Evolutionary conservation across 2,888 invertebrate species (phyloP).

Genomic region (Mythimna loreyi): DNA sequence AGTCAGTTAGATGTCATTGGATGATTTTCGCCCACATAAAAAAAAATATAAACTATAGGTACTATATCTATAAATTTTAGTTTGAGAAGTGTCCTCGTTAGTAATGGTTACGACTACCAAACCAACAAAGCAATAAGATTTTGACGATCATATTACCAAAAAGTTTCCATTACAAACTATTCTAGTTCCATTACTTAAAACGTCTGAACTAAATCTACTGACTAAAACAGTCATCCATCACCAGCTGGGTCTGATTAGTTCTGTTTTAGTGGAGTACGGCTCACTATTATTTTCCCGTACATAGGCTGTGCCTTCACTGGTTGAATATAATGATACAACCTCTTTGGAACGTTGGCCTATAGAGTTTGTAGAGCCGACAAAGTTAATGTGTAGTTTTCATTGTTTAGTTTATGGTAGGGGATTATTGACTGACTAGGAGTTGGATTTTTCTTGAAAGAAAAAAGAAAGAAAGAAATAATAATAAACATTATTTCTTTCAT

Average conservation of each 20-base stretch:
- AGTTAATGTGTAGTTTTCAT: slow-evolving; percentile 1
- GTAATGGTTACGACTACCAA: no score
- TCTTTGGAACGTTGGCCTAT: slow-evolving; percentile 70
- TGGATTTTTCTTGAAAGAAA: neutral
- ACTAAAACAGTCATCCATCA: slow-evolving; percentile 73
- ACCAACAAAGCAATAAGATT: no score
- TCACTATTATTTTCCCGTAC: slow-evolving; percentile 83
- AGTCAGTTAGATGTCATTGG: no score
- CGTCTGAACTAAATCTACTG: slow-evolving; percentile 37
- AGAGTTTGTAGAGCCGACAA: slow-evolving; percentile 64
- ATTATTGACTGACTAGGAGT: neutral
- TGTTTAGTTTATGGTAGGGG: neutral
- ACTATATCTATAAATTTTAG: no score
- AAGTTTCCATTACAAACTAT: no score
- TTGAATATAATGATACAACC: slow-evolving; percentile 83
- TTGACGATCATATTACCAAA: no score
- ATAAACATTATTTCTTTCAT: no score
- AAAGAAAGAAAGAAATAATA: no score
- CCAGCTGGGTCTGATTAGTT: slow-evolving; percentile 70
- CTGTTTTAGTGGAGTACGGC: slow-evolving; percentile 70
- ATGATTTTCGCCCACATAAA: no score
- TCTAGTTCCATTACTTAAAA: slow-evolving; percentile 7
- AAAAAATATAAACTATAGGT: no score
- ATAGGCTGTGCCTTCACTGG: slow-evolving; percentile 72
- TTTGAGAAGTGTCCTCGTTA: no score